These are phyloP conservation scores for Agrypnus murinus DNA, from an alignment of 2,888 invertebrate species.

Conservation along the genomic window DNA sequence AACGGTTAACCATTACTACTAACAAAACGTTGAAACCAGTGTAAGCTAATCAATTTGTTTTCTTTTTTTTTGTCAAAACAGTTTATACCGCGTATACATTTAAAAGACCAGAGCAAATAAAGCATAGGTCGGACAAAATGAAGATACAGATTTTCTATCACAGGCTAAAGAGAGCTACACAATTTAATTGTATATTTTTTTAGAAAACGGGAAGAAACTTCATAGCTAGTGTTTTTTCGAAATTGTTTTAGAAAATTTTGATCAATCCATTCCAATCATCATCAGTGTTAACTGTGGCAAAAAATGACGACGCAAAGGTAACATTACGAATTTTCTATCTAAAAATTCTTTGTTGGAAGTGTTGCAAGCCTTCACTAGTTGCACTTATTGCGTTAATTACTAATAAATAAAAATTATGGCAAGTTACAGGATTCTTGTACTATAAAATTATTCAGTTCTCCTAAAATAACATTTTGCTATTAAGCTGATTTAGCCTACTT, in stretches of 20 bases:
- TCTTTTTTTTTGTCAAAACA: slow-evolving; percentile 16
- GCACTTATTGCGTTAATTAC: slow-evolving; percentile 46
- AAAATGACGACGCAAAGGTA: slow-evolving; percentile 12
- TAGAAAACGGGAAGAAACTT: slow-evolving; percentile 12
- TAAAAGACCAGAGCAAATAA: slow-evolving; percentile 52
- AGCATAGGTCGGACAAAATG: slow-evolving; percentile 55
- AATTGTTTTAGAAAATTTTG: neutral
- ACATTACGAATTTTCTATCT: slow-evolving; percentile 14
- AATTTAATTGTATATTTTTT: slow-evolving; percentile 45
- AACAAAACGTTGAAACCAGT: slow-evolving; percentile 50
- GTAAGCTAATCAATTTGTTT: slow-evolving; percentile 54
- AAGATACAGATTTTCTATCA: slow-evolving; percentile 65
- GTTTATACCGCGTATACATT: slow-evolving; percentile 52
- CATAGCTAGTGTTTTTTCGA: slow-evolving; percentile 14
- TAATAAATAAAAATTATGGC: slow-evolving; percentile 60
- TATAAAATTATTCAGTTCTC: slow-evolving; percentile 57
- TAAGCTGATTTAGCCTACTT: slow-evolving; percentile 53
- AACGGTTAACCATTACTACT: slow-evolving; percentile 9
- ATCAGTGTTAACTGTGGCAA: neutral
- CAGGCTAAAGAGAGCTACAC: slow-evolving; percentile 69
- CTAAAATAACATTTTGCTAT: slow-evolving; percentile 50
- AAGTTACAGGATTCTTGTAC: slow-evolving; percentile 68
- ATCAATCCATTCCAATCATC: neutral
- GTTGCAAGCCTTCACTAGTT: slow-evolving; percentile 35
- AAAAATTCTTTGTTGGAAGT: slow-evolving; percentile 37